Evolutionary conservation across 2,797 vertebrate species (phyloP).

Genomic region (Typhlichthys subterraneus): DNA sequence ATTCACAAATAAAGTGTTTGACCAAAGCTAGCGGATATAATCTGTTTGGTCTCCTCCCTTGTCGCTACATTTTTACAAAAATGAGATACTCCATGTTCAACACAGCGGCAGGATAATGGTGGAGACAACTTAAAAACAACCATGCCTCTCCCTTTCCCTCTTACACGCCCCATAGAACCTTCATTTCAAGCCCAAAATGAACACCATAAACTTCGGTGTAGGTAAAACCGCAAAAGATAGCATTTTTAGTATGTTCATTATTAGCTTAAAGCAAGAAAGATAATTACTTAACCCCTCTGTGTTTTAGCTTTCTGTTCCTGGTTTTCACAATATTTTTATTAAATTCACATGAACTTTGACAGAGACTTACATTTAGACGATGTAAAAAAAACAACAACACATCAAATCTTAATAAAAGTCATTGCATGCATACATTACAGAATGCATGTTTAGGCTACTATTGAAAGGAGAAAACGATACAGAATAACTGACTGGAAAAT

Average conservation of each 20-base stretch:
- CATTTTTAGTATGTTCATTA: background rate
- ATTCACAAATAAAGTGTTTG: background rate
- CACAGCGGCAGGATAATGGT: constrained; percentile 45
- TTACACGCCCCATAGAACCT: constrained; percentile 25
- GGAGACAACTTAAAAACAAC: constrained; percentile 38
- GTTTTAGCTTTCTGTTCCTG: background rate
- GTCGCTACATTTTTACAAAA: constrained; percentile 35
- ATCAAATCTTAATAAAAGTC: constrained; percentile 26
- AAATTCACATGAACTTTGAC: constrained; percentile 22
- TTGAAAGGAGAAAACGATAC: constrained; percentile 11
- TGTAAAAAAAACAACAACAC: constrained; percentile 25
- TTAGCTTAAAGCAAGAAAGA: background rate
- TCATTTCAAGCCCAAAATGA: constrained; percentile 20
- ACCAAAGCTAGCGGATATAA: constrained; percentile 2
- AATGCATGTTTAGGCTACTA: constrained; percentile 19
- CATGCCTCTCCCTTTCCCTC: constrained; percentile 14
- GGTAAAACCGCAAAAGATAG: constrained; percentile 13
- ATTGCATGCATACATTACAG: constrained; percentile 21
- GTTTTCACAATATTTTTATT: background rate
- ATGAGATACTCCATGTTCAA: constrained; percentile 37
- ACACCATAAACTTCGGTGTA: constrained; percentile 31
- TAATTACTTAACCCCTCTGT: background rate
- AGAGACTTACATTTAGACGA: constrained; percentile 19
- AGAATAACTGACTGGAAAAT: constrained; percentile 19
- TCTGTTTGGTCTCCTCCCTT: constrained; percentile 21